phyloP scores from a whole-genome alignment of 2,113 vertebrate genomes.

The Epinephelus cyanopodus region DNA sequence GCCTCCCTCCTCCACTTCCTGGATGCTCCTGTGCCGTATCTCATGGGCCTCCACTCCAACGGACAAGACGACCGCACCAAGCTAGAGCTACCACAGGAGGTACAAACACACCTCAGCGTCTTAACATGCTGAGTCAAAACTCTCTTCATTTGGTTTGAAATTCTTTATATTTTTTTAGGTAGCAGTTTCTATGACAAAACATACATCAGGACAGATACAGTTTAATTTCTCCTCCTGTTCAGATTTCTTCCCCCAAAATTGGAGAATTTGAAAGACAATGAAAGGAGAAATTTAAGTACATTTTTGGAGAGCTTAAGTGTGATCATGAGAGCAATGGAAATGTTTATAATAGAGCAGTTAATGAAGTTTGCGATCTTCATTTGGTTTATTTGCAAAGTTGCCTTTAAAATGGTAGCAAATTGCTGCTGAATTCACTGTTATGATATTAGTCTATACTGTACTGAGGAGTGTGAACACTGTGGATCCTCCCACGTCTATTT shows the following conservation, averaged over 20 bases:
- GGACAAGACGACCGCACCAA: conserved; percentile 96
- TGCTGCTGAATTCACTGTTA: background rate
- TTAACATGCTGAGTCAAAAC: background rate
- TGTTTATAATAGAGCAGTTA: too few relatives aligned
- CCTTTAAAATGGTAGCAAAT: background rate
- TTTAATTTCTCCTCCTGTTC: too few relatives aligned
- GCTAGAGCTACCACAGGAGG: conserved; percentile 95
- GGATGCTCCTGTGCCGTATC: conserved; percentile 97
- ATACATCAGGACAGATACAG: too few relatives aligned
- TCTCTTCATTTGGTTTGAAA: too few relatives aligned
- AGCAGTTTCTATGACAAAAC: too few relatives aligned
- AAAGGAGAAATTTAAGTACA: too few relatives aligned
- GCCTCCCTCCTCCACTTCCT: conserved; percentile 97
- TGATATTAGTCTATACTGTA: background rate
- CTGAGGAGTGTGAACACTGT: background rate
- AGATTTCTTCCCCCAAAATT: too few relatives aligned
- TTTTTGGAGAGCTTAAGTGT: too few relatives aligned
- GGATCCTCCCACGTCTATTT: background rate
- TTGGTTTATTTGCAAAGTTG: background rate
- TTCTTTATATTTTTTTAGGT: too few relatives aligned
- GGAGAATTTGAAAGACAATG: too few relatives aligned
- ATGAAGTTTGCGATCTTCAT: too few relatives aligned
- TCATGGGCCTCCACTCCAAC: conserved; percentile 99
- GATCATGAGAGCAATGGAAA: too few relatives aligned
- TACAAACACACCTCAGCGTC: conserved; percentile 55